Percentiles rank a stretch among this genome's conserved stretches.
Conservation (phyloP, 2,113 vertebrate genomes). For the Nesoenas mayeri region DNA sequence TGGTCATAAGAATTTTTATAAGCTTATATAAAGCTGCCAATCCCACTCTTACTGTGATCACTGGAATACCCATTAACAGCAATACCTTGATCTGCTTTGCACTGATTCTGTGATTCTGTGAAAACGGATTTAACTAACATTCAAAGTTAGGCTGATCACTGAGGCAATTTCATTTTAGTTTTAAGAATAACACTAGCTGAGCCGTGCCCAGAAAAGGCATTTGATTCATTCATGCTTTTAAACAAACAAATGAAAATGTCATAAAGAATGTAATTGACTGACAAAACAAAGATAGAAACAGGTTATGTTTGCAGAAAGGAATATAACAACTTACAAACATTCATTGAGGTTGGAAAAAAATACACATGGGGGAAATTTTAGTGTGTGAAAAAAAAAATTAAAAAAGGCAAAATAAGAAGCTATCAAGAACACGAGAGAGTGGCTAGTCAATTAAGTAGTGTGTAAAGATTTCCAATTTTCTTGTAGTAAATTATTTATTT, state of each 20-base stretch:
- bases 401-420: slow-evolving; percentile 50
- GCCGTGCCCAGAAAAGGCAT: background rate
- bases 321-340: slow-evolving; percentile 33
- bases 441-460: slow-evolving; percentile 77
- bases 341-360: slow-evolving; percentile 59
- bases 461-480: slow-evolving; percentile 85
- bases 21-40: background rate
- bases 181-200: slow-evolving; percentile 45
- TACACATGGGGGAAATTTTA: slow-evolving; percentile 43
- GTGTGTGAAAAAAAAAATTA: slow-evolving; percentile 33
- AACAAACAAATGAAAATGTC: slow-evolving; percentile 68
- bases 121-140: background rate
- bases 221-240: slow-evolving; percentile 56
- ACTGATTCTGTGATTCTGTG: background rate
- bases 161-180: background rate
- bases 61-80: background rate
- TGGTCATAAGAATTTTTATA: background rate
- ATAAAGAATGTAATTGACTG: slow-evolving; percentile 50
- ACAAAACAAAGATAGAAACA: slow-evolving; percentile 57
- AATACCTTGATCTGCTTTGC: background rate
- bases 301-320: slow-evolving; percentile 35
- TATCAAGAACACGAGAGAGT: slow-evolving; percentile 56
- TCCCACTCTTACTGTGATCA: background rate
- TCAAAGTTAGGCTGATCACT: background rate
- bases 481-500: slow-evolving; percentile 85